Evolutionary conservation across 2,113 vertebrate species (phyloP), one percentile per base, ranked within the genome.

Genomic region (Pholis gunnellus): DNA sequence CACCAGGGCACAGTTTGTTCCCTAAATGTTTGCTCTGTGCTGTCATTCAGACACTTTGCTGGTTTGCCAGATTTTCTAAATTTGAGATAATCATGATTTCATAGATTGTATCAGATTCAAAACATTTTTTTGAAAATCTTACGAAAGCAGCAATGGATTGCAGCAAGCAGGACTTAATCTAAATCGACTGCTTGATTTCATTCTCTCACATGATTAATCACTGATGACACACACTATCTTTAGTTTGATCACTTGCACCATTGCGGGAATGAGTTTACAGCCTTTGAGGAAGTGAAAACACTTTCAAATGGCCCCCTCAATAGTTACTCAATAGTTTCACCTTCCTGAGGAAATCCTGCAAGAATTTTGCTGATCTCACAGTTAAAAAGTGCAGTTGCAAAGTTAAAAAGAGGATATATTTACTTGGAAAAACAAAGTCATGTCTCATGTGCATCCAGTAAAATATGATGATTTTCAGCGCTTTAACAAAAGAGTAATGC

Each of bases 251-350:
- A 10, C 65, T 84, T 81, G 44, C 79, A 75, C 22, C 78, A 67
- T 7, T 29, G 72, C 14, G 5, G 14, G 63, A 34, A 44, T 52
- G 65, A 76, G 38, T 80, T 79, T 15, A 6, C 27, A 13, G n/a
- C 76, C 61, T 75, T 82, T 66, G n/a, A 71, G 83, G 93, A 94
- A 95, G 89, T 66, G 93, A 95, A 94, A 94, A 66, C 67, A 87
- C 85, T 90, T 91, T 88, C 50, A 79, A 76, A 84, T 83, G 56
- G 52, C 78, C 31, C 31, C 72, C 88, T 79, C 67, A 63, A 50
- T 42, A 57, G 59, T 93, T 94, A 48, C 92, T 79, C 91, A 91
- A 92, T 87, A 89, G 82, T 84, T 84, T 77, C 63, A 61, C 44
- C 54, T 38, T 81, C 44, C 56, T 42, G 50, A 82, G 82, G 88